Evolutionary conservation across 1,140 invertebrate species (phyloP).

Genomic region (roundworm (Caenorhabditis elegans)): DNA sequence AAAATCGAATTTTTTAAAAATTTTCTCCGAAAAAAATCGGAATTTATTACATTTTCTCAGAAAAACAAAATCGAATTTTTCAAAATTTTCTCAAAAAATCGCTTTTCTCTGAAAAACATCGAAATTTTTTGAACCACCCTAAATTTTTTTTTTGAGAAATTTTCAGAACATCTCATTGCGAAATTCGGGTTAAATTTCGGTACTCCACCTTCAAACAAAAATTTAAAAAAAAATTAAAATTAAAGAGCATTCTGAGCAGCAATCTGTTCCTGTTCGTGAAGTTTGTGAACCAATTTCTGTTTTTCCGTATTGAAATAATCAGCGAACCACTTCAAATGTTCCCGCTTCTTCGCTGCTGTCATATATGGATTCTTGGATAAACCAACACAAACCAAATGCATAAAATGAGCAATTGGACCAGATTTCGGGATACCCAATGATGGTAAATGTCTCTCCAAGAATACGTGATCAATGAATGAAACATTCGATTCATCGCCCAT

Average conservation of each 20-base stretch:
- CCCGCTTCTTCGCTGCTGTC: constrained; percentile 81
- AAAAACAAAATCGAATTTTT: too few relatives aligned
- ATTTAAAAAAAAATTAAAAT: neutral
- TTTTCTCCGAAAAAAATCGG: too few relatives aligned
- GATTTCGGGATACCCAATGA: constrained; percentile 77
- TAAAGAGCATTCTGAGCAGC: constrained; percentile 36
- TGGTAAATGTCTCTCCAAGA: constrained; percentile 79
- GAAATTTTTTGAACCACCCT: too few relatives aligned
- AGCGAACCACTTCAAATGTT: constrained; percentile 86
- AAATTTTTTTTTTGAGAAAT: too few relatives aligned
- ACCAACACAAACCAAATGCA: constrained; percentile 85
- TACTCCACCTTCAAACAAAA: too few relatives aligned
- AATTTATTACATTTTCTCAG: too few relatives aligned
- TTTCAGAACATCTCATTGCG: too few relatives aligned
- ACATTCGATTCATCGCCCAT: constrained; percentile 41
- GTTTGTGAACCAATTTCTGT: constrained; percentile 42
- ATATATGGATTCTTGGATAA: constrained; percentile 90
- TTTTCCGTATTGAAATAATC: constrained; percentile 78
- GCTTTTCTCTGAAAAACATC: too few relatives aligned
- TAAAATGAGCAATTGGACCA: constrained; percentile 89
- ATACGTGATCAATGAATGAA: constrained; percentile 86
- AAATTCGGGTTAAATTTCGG: too few relatives aligned
- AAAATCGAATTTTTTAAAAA: too few relatives aligned
- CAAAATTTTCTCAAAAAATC: too few relatives aligned
- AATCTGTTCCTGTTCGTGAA: constrained; percentile 50